Evolutionary conservation across 30 jellyfish, hydroid and myxozoan genomes (phyloP), one percentile per base, ranked within the genome.

Genomic region (Chrysaora quinquecirrha): DNA sequence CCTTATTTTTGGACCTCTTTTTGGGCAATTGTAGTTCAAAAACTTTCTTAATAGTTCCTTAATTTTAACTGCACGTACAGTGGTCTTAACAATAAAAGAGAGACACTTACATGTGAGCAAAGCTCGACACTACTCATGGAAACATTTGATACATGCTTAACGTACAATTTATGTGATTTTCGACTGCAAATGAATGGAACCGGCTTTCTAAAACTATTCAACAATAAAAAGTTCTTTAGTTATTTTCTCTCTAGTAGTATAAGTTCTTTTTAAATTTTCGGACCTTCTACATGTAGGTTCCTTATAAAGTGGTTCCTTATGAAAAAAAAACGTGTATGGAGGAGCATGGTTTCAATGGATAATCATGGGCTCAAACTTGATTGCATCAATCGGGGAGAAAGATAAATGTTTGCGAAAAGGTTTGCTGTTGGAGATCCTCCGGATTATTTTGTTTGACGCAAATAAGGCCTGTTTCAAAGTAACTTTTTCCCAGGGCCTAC

Each of bases 221-320:
- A 38, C n/a, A 38, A 38, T 38, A 3, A 38, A 38, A 38, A 38
- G 54, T 38, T 38, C 54, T 14, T 38, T 38, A 38, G 14, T 38
- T 6, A 38, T 38, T 38, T 38, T 6, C 11, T 14, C 54, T 38
- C 14, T 38, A 38, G 54, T 38, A 38, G 54, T 14, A 38, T 3
- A 38, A 38, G 54, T 38, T 38, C 54, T 14, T n/a, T n/a, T 38
- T 38, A 38, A 38, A 14, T 38, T 38, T 38, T 38, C 14, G 6
- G 54, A 38, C 54, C 54, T 38, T 38, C 54, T 38, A 38, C 54
- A 38, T 38, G 54, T 38, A 38, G 54, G 54, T 38, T 38, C 54
- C 54, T 38, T 38, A 38, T 38, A 38, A 38, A 38, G n/a, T 14
- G 54, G 54, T 38, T 38, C 54, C 54, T 38, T 38, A 38, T 38